phyloP scores from a whole-genome alignment of 2,113 vertebrate genomes.

The Anolis carolinensis region DNA sequence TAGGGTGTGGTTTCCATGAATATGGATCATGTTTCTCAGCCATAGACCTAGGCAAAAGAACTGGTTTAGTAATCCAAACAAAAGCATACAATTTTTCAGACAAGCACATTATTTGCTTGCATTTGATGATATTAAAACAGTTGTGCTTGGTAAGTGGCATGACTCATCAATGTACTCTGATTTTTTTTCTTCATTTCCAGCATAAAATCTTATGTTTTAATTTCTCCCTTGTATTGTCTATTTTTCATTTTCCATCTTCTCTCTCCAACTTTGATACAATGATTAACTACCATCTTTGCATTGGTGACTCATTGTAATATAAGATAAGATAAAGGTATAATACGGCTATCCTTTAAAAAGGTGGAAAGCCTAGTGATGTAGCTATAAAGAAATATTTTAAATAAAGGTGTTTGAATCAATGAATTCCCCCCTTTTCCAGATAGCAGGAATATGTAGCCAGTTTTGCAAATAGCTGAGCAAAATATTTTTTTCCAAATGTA shows the following conservation, averaged over 20 bases:
- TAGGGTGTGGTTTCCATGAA: not conserved
- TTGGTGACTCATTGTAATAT: constrained; percentile 15
- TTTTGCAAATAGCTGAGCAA: not conserved
- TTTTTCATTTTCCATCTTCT: constrained; percentile 21
- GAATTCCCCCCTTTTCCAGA: not conserved
- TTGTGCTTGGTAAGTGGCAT: not conserved
- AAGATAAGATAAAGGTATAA: constrained; percentile 7
- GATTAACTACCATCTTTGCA: not conserved
- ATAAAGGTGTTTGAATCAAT: not conserved
- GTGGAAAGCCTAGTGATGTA: not conserved
- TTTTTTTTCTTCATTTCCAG: constrained; percentile 24
- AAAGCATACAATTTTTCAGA: not conserved
- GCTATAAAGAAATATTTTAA: not conserved
- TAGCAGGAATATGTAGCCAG: not conserved
- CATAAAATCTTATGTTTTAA: constrained; percentile 2
- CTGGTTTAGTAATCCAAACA: not conserved
- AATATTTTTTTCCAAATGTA: not conserved
- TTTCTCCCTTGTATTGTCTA: not conserved
- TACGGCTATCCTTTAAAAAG: constrained; percentile 21
- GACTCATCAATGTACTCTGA: not conserved
- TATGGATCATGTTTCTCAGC: not conserved
- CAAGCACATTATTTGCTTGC: not conserved
- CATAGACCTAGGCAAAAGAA: not conserved
- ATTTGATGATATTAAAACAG: not conserved
- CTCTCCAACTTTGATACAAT: not conserved